Conservation (phyloP, 2,888 invertebrate species). For the Aspidiotus destructor region DNA sequence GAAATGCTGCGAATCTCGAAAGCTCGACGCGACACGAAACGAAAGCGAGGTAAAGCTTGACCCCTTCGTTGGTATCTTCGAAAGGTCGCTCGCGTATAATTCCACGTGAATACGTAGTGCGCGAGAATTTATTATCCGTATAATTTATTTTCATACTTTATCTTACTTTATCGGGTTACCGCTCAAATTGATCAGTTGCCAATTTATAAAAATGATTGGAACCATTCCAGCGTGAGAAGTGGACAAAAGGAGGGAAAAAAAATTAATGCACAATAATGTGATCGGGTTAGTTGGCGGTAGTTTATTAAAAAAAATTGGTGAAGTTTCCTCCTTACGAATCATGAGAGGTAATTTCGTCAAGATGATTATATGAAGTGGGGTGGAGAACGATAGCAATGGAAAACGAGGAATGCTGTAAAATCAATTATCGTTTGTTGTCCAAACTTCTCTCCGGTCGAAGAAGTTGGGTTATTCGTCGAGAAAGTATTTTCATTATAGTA, state of each 20-base stretch:
- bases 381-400: not conserved
- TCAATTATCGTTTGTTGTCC: not conserved
- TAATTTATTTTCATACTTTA: constrained; percentile 1
- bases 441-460: not conserved
- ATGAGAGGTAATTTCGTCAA: constrained; percentile 2
- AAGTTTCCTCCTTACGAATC: not conserved
- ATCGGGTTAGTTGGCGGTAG: not conserved
- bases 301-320: not conserved
- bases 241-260: not conserved
- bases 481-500: constrained; percentile 10
- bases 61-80: too few species aligned
- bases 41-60: too few species aligned
- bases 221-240: constrained; percentile 11
- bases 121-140: not conserved
- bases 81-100: too few species aligned
- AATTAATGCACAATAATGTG: too few species aligned
- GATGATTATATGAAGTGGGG: not conserved
- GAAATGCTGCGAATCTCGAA: too few species aligned
- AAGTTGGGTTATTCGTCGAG: not conserved
- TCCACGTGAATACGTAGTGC: too few species aligned
- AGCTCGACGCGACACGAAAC: too few species aligned
- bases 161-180: constrained; percentile 8
- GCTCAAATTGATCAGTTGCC: constrained; percentile 28
- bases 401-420: not conserved
- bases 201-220: constrained; percentile 28